These are phyloP conservation scores for Stenolophus ochropezus DNA, from an alignment of 2,888 invertebrate genomes.

Conservation along the genomic window DNA sequence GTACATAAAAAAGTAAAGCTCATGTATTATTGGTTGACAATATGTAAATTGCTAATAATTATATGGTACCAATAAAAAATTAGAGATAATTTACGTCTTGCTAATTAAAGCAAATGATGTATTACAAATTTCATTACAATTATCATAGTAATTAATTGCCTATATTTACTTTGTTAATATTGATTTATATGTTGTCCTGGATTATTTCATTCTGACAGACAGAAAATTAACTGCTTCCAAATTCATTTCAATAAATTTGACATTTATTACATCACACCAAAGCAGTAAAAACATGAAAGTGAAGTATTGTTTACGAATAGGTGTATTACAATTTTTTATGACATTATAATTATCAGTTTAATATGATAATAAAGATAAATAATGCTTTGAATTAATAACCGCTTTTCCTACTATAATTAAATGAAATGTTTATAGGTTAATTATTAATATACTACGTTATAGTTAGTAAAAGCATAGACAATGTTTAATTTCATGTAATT, in stretches of 20 bases:
- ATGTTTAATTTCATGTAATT: no score
- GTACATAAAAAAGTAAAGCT: no score
- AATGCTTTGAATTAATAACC: no score
- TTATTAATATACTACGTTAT: no score
- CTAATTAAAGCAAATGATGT: conserved; percentile 16
- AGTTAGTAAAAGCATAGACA: no score
- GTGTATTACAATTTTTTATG: no score
- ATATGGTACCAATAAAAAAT: not conserved
- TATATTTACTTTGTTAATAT: conserved; percentile 21
- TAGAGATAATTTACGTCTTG: not conserved
- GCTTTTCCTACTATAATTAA: no score
- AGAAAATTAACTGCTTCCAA: not conserved
- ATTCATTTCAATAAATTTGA: not conserved
- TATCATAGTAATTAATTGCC: conserved; percentile 1
- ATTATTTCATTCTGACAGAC: not conserved
- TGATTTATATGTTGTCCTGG: conserved; percentile 3
- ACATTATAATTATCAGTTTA: no score
- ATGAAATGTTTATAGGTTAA: not conserved
- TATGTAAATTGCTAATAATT: not conserved
- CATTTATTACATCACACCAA: not conserved
- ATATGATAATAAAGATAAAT: no score
- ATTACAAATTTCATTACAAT: conserved; percentile 29
- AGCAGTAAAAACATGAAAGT: no score
- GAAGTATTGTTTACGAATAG: no score
- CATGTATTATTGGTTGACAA: not conserved